phyloP scores from a whole-genome alignment of 2,797 vertebrate genomes.

The Labroides dimidiatus region DNA sequence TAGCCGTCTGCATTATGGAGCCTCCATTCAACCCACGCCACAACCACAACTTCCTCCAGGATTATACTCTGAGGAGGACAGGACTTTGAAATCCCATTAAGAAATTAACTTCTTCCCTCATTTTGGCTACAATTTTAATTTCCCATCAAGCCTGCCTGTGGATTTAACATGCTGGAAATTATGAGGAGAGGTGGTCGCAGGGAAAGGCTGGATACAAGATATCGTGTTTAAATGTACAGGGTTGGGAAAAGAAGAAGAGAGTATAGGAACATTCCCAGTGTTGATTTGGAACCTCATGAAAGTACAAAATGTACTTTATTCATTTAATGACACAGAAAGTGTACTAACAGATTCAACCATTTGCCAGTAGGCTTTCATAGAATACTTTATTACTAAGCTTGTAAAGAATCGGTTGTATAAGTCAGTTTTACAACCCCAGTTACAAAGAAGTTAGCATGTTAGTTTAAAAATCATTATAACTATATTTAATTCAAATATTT shows the following conservation, averaged over 20 bases:
- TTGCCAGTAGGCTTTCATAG: background rate
- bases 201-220: slow-evolving; percentile 34
- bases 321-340: background rate
- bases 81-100: slow-evolving; percentile 76
- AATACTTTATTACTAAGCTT: background rate
- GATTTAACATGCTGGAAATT: slow-evolving; percentile 64
- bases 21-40: slow-evolving; percentile 57
- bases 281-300: slow-evolving; percentile 19
- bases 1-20: slow-evolving; percentile 44
- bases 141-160: slow-evolving; percentile 52
- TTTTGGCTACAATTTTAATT: slow-evolving; percentile 68
- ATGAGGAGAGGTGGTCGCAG: slow-evolving; percentile 35
- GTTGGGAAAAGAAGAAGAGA: slow-evolving; percentile 26
- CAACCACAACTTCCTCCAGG: slow-evolving; percentile 74
- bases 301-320: slow-evolving; percentile 11
- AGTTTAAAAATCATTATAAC: too few species aligned
- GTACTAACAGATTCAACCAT: background rate
- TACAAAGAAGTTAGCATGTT: too few species aligned
- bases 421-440: too few species aligned
- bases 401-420: background rate
- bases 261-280: background rate
- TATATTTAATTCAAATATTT: too few species aligned
- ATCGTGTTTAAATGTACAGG: slow-evolving; percentile 33
- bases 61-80: slow-evolving; percentile 60
- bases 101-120: slow-evolving; percentile 71